Evolutionary conservation across 2,113 vertebrate species (phyloP).

Genomic region (Prunella himalayana): DNA sequence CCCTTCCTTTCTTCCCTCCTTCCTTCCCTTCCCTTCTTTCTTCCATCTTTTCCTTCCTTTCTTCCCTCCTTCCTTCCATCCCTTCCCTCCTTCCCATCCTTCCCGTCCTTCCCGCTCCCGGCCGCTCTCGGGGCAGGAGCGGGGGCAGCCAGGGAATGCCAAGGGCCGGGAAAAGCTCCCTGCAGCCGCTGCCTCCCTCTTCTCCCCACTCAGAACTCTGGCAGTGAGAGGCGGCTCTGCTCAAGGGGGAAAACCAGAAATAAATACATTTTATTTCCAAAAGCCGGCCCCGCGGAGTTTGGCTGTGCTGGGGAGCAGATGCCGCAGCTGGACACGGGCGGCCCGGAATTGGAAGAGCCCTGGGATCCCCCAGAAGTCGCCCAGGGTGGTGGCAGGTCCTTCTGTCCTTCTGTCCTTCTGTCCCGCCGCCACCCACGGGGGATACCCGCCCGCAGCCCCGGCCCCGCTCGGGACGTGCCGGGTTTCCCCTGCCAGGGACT

Average conservation of each 20-base stretch:
- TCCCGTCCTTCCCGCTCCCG: background rate
- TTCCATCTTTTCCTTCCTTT: background rate
- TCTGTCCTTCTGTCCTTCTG: background rate
- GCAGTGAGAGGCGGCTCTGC: background rate
- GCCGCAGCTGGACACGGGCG: background rate
- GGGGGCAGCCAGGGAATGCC: background rate
- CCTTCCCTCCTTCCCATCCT: no score
- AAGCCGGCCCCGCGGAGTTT: background rate
- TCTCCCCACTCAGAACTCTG: background rate
- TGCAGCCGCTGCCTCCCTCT: background rate
- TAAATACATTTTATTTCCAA: rapidly evolving
- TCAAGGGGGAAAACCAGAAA: rapidly evolving
- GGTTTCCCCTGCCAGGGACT: background rate
- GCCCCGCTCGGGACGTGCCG: background rate
- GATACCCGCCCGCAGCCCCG: background rate
- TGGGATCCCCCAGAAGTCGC: background rate
- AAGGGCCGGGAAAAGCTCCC: background rate
- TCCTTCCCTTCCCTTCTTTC: no score
- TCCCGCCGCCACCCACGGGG: background rate
- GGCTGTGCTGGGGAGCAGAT: background rate
- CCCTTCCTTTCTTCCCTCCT: no score
- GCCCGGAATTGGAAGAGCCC: background rate
- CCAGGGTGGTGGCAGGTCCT: background rate
- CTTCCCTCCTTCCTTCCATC: no score
- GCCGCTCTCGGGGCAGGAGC: background rate